These are phyloP conservation scores for Spondyliosoma cantharus DNA, from an alignment of 2,797 vertebrate genomes.

Conservation along the genomic window DNA sequence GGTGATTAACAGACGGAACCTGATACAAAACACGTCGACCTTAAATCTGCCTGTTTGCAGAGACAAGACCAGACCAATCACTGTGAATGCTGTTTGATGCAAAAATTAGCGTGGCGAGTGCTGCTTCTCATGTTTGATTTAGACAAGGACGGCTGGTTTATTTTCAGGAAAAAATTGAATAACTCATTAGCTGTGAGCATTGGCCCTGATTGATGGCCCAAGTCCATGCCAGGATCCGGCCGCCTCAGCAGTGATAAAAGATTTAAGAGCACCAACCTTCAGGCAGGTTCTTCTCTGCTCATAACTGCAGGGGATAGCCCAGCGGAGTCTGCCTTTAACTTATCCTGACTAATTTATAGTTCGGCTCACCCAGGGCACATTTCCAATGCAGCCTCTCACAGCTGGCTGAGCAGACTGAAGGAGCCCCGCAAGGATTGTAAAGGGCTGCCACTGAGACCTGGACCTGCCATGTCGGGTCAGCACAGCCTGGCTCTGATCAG, in stretches of 20 bases:
- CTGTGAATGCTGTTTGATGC: slow-evolving; percentile 59
- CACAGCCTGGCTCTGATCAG: slow-evolving; percentile 51
- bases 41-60: slow-evolving; percentile 3
- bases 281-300: slow-evolving; percentile 70
- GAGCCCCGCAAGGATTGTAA: slow-evolving; percentile 36
- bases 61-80: slow-evolving; percentile 7
- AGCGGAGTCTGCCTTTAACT: slow-evolving; percentile 60
- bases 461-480: slow-evolving; percentile 57
- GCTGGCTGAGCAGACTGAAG: slow-evolving; percentile 50
- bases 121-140: slow-evolving; percentile 71
- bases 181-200: slow-evolving; percentile 74
- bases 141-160: slow-evolving; percentile 68
- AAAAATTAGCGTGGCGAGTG: slow-evolving; percentile 49
- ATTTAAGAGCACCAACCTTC: slow-evolving; percentile 76
- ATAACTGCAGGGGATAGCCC: slow-evolving; percentile 67
- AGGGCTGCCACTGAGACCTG: slow-evolving; percentile 49
- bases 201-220: slow-evolving; percentile 76
- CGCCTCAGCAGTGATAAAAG: slow-evolving; percentile 78
- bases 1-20: slow-evolving; percentile 18
- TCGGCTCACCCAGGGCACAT: slow-evolving; percentile 54
- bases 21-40: slow-evolving; percentile 1
- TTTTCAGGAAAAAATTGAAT: slow-evolving; percentile 74
- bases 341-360: slow-evolving; percentile 77
- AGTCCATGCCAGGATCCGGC: slow-evolving; percentile 63
- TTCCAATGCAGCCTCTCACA: slow-evolving; percentile 54